A percentile compares a stretch with the other conserved stretches of the same genome.
These are phyloP conservation scores for Listronotus bonariensis DNA, from an alignment of 1,140 invertebrate species.

Conservation along the genomic window DNA sequence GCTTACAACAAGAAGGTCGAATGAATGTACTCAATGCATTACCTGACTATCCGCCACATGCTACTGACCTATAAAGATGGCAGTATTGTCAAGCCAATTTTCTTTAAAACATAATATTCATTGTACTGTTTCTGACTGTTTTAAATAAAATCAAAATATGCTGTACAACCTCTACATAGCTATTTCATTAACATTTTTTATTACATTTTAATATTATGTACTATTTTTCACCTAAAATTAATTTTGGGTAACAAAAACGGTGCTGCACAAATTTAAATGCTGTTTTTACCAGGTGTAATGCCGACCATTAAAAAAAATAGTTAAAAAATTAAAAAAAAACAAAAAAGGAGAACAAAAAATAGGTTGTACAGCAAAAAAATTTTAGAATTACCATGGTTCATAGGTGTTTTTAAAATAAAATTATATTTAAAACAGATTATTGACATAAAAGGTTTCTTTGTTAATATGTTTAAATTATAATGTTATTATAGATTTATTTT, in stretches of 20 bases:
- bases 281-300: neutral
- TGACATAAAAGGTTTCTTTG: too few species aligned
- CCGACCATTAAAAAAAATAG: neutral
- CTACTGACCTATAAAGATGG: slow-evolving; percentile 56
- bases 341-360: slow-evolving; percentile 20
- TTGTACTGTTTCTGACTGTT: slow-evolving; percentile 8
- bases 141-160: neutral
- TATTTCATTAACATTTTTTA: neutral
- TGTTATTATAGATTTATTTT: too few species aligned
- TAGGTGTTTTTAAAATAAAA: neutral
- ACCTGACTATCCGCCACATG: slow-evolving; percentile 55
- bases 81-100: slow-evolving; percentile 52
- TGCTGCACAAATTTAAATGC: neutral
- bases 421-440: too few species aligned
- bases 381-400: neutral
- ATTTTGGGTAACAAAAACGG: too few species aligned
- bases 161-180: slow-evolving; percentile 26
- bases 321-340: slow-evolving; percentile 8
- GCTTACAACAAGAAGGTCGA: slow-evolving; percentile 46
- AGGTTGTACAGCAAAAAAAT: slow-evolving; percentile 33
- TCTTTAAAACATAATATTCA: slow-evolving; percentile 20
- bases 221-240: neutral
- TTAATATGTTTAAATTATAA: too few species aligned
- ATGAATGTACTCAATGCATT: slow-evolving; percentile 51
- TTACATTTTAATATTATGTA: neutral